phyloP scores from a whole-genome alignment of 2,113 vertebrate genomes.

The Ancistrus triradiatus region DNA sequence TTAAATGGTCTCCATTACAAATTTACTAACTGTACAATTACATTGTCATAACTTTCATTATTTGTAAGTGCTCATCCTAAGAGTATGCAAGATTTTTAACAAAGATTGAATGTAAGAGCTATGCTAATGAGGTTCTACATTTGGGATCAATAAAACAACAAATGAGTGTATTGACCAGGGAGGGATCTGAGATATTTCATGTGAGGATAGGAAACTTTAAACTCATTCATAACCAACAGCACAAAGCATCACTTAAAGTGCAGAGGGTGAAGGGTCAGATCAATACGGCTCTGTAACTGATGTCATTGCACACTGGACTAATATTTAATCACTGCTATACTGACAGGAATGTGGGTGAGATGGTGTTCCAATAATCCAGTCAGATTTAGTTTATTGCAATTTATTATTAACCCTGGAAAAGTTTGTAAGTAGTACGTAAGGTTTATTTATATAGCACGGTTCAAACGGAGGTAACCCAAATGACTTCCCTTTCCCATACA shows the following conservation, averaged over 20 bases:
- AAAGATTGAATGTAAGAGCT: constrained; percentile 21
- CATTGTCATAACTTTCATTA: constrained; percentile 12
- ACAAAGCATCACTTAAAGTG: constrained; percentile 18
- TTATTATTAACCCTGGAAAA: not conserved
- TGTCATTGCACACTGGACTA: constrained; percentile 3
- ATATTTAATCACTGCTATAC: not conserved
- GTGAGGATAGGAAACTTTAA: constrained; percentile 18
- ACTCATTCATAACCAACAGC: constrained; percentile 17
- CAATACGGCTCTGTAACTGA: constrained; percentile 1
- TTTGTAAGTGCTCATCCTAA: not conserved
- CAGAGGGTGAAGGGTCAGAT: constrained; percentile 30
- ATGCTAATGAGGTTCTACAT: constrained; percentile 30
- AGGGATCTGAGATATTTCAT: constrained; percentile 27
- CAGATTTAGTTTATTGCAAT: not conserved
- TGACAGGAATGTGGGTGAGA: not conserved
- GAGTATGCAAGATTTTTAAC: not conserved
- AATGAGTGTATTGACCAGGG: constrained; percentile 38
- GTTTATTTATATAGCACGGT: no score
- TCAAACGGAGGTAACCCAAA: no score
- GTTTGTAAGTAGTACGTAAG: no score
- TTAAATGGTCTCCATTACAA: not conserved
- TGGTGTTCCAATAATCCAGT: not conserved
- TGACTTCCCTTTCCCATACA: not conserved
- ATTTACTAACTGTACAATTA: not conserved
- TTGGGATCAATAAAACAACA: constrained; percentile 39